A percentile compares a stretch with the other conserved stretches of the same genome.
phyloP scores from a whole-genome alignment of 1,140 invertebrate genomes.

The Mya arenaria region DNA sequence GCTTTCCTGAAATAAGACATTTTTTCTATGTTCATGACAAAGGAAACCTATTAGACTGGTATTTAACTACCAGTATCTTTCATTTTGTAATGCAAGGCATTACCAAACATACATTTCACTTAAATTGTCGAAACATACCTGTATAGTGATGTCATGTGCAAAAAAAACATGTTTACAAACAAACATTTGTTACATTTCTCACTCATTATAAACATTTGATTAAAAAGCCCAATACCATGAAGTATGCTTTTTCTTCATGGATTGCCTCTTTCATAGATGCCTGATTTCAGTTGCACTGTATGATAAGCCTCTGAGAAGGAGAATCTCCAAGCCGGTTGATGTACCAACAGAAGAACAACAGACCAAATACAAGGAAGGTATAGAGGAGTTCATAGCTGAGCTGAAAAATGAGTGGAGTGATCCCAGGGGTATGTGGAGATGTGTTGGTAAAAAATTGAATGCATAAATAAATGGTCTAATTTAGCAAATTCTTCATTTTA shows the following conservation, averaged over 20 bases:
- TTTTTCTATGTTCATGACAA: too few relatives aligned
- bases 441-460: too few relatives aligned
- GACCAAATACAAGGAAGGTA: conserved; percentile 2
- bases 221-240: not conserved
- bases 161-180: too few relatives aligned
- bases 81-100: too few relatives aligned
- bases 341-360: conserved; percentile 40
- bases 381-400: not conserved
- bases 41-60: too few relatives aligned
- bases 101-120: too few relatives aligned
- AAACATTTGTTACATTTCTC: not conserved
- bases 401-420: conserved; percentile 20
- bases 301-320: conserved; percentile 22
- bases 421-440: conserved; percentile 35
- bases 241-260: not conserved
- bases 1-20: too few relatives aligned
- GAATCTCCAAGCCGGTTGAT: conserved; percentile 1
- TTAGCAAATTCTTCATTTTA: too few relatives aligned
- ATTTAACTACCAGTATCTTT: too few relatives aligned
- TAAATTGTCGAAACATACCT: too few relatives aligned
- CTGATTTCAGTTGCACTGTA: conserved; percentile 39
- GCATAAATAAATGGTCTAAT: too few relatives aligned
- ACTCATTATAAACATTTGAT: not conserved
- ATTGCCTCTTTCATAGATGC: not conserved
- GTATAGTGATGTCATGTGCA: too few relatives aligned